Evolutionary conservation across 2,797 vertebrate genomes (phyloP), one percentile per base, ranked within the genome.

Genomic region (Sparidentex hasta): DNA sequence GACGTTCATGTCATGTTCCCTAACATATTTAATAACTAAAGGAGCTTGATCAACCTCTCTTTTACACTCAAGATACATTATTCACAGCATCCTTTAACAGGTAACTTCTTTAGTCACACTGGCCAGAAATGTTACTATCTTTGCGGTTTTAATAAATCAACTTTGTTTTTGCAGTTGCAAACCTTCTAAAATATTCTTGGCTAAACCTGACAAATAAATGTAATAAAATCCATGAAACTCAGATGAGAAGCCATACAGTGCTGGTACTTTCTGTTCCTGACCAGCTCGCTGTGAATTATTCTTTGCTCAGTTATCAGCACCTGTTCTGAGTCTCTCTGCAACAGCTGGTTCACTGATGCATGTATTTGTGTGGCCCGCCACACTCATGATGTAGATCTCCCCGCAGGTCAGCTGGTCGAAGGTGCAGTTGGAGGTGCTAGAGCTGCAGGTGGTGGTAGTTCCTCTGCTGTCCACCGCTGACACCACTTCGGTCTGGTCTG

Each of bases 401-500:
- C 95, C 95, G 0, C 96, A 97, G 11, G 18, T 64, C 33, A 96
- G 93, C 54, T 91, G 85, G 21, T 55, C 17, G 9, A 96, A 93
- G 52, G 74, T 86, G 74, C 95, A 96, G 84, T 80, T 92, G 54
- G 88, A 88, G 59, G 77, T 79, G 66, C 58, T 87, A 61, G 94
- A 94, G 87, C 81, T 88, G 82, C 94, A 96, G 67, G 70, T 67
- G 47, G 38, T 65, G 13, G 1, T 71, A 12, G 11, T n/a, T 27
- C 93, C 93, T n/a, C 61, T 83, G 41, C 50, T 78, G 80, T 87
- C 89, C 43, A 87, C 46, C 0, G 94, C 95, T 0, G 89, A 87
- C 65, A 95, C 94, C 63, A 71, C 65, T 69, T 95, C 82, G 6
- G 41, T 75, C 87, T 96, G 94, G 74, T 93, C 87, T 0, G 92